These are phyloP conservation scores for Enteromius argenteus DNA, from an alignment of 2,797 vertebrate genomes.

Conservation along the genomic window DNA sequence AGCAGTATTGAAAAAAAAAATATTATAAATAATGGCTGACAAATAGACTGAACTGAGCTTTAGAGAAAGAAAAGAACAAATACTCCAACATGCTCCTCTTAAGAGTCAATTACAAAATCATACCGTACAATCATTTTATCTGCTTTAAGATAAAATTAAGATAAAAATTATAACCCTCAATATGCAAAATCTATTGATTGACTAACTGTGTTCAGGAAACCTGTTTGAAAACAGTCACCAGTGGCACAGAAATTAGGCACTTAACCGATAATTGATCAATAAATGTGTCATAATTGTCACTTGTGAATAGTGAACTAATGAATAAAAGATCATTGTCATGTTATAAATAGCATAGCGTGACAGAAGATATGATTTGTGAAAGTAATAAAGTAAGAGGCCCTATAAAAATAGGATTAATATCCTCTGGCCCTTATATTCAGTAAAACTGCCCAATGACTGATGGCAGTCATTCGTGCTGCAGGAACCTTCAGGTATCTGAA, in stretches of 20 bases:
- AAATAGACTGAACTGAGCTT: neutral
- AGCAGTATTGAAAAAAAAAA: neutral
- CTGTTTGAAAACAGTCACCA: neutral
- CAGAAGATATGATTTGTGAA: neutral
- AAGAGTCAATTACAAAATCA: neutral
- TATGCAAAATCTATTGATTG: neutral
- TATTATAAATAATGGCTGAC: neutral
- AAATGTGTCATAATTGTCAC: neutral
- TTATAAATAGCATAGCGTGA: neutral
- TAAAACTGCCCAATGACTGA: neutral
- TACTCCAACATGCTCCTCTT: neutral
- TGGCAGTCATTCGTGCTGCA: neutral
- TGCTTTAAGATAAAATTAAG: neutral
- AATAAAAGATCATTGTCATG: neutral
- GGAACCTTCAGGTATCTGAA: neutral
- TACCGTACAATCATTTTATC: neutral
- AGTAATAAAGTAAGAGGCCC: neutral
- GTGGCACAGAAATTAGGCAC: neutral
- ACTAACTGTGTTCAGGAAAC: neutral
- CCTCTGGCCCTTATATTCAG: neutral
- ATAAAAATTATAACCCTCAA: neutral
- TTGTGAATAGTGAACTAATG: neutral
- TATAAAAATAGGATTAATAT: slow-evolving; percentile 3
- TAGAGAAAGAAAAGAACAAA: neutral
- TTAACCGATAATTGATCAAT: neutral